A percentile compares a stretch with the other conserved stretches of the same genome.
Evolutionary conservation across 1,140 invertebrate species (phyloP).

Genomic region (Zeugodacus cucurbitae): DNA sequence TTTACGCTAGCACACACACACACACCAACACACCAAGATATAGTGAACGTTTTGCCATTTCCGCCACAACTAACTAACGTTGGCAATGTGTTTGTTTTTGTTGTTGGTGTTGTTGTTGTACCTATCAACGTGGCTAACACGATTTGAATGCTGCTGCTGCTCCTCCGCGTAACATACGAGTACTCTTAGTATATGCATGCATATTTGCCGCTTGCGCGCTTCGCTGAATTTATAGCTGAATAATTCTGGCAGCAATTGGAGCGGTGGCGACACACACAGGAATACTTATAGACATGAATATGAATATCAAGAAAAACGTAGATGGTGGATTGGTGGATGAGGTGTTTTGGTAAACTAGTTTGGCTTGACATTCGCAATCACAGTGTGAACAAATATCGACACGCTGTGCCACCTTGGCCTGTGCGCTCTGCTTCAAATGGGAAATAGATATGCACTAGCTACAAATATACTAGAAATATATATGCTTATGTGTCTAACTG

Average conservation of each 20-base stretch:
- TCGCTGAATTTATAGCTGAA: constrained; percentile 17
- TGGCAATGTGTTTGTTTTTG: neutral
- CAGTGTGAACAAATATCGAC: neutral
- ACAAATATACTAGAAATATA: neutral
- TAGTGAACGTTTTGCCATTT: constrained; percentile 2
- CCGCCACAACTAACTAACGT: neutral
- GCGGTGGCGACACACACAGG: neutral
- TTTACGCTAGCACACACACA: neutral
- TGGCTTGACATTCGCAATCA: neutral
- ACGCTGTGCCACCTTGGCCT: neutral
- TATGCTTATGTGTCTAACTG: neutral
- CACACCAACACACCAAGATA: too few species aligned
- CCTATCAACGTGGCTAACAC: neutral
- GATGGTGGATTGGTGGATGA: neutral
- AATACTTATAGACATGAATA: neutral
- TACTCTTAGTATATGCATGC: neutral
- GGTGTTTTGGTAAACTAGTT: neutral
- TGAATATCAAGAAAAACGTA: neutral
- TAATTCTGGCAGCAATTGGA: neutral
- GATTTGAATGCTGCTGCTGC: neutral
- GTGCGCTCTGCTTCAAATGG: neutral
- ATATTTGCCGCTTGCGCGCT: constrained; percentile 28
- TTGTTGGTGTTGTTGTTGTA: neutral
- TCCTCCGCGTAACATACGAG: too few species aligned
- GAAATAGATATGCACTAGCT: neutral